phyloP scores from a whole-genome alignment of 1,140 invertebrate genomes.

The Colletes gigas region DNA sequence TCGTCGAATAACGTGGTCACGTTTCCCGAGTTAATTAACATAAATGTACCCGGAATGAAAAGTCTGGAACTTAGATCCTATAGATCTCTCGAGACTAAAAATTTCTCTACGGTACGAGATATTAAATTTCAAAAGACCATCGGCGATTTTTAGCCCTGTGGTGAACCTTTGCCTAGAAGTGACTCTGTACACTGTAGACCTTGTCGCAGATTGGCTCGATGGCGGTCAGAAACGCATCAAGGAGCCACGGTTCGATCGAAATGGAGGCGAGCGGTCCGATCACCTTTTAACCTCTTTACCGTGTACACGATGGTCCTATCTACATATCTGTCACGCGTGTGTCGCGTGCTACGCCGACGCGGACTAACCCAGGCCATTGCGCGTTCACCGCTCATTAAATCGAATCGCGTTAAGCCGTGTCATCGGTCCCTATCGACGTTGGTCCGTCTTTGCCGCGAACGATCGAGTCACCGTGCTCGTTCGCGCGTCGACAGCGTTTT shows the following conservation, averaged over 20 bases:
- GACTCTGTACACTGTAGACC: no score
- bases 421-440: background rate
- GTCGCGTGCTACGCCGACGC: background rate
- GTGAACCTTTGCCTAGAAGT: no score
- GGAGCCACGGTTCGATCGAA: background rate
- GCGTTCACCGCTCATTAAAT: slow-evolving; percentile 6
- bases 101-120: no score
- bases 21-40: no score
- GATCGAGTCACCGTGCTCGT: background rate
- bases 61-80: no score
- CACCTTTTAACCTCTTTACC: slow-evolving; percentile 20
- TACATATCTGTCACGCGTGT: slow-evolving; percentile 7
- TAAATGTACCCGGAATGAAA: no score
- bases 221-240: no score
- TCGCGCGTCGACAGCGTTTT: background rate
- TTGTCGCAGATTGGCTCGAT: no score
- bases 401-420: background rate
- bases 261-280: background rate
- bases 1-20: no score
- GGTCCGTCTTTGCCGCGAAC: background rate
- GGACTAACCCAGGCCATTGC: background rate
- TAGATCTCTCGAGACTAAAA: no score
- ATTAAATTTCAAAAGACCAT: no score
- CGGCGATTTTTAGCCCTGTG: no score
- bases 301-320: background rate